Conservation (phyloP, 2,888 invertebrate species). For the Cremastobaeus sp. region DNA sequence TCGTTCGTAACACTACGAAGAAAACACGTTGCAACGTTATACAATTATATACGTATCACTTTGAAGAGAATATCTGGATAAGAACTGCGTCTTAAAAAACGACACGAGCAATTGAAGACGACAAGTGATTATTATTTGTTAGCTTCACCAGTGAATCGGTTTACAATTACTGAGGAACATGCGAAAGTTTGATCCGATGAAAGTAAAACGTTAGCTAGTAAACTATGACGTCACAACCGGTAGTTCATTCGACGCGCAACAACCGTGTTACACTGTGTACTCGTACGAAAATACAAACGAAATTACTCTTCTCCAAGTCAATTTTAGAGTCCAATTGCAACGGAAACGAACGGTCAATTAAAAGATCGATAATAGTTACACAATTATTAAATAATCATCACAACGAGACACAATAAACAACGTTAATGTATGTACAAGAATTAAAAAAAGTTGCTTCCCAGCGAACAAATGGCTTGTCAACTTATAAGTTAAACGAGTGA, state of each 20-base stretch:
- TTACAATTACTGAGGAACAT: constrained; percentile 46
- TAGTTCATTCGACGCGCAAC: constrained; percentile 33
- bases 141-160: constrained; percentile 19
- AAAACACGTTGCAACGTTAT: constrained; percentile 29
- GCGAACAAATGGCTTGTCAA: background rate
- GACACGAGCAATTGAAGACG: constrained; percentile 52
- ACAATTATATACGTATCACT: constrained; percentile 24
- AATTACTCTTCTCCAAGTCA: background rate
- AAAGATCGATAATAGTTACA: no score
- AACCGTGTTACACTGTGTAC: no score
- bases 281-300: background rate
- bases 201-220: constrained; percentile 46
- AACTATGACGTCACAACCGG: constrained; percentile 57
- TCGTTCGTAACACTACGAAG: constrained; percentile 31
- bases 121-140: constrained; percentile 32
- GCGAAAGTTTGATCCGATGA: constrained; percentile 42
- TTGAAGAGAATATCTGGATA: constrained; percentile 19
- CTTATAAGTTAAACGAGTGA: background rate
- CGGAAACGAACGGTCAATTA: no score
- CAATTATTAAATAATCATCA: no score
- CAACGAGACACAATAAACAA: no score
- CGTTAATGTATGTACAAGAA: no score
- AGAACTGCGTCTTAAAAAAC: constrained; percentile 30
- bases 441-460: no score
- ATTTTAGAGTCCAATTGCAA: background rate